Conservation (phyloP, 1,140 invertebrate genomes). For the Rhopalosiphum maidis region DNA sequence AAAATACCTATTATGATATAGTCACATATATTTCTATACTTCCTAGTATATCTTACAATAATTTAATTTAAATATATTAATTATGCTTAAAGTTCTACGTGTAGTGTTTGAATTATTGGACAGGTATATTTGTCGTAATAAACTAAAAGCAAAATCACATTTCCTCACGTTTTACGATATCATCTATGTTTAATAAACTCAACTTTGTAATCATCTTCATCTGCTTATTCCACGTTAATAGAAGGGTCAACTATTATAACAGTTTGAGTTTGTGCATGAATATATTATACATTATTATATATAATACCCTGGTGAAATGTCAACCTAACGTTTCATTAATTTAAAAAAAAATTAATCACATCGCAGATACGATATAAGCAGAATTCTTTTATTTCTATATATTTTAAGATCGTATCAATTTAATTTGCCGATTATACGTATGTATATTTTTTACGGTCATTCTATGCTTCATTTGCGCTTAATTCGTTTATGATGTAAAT, state of each 20-base stretch:
- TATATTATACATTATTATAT: not conserved
- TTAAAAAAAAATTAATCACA: conserved; percentile 15
- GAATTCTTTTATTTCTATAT: not conserved
- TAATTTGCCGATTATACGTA: not conserved
- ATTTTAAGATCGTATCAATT: not conserved
- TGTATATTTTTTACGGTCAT: not conserved
- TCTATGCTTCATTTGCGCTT: not conserved
- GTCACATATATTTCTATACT: not conserved
- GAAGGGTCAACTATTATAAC: not conserved
- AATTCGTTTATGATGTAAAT: not conserved
- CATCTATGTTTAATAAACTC: not conserved
- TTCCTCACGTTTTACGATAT: not conserved
- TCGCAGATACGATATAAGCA: not conserved
- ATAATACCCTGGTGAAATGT: not conserved
- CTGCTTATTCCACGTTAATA: not conserved
- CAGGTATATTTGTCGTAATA: not conserved
- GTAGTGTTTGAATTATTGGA: not conserved
- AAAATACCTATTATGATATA: not conserved
- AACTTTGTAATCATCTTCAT: not conserved
- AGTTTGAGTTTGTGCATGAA: not conserved
- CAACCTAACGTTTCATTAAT: not conserved
- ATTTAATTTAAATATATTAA: not conserved
- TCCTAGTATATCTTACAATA: not conserved
- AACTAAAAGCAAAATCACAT: not conserved
- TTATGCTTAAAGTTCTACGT: not conserved